Conservation (phyloP, 2,888 invertebrate genomes). For the Drosophila mercatorum region DNA sequence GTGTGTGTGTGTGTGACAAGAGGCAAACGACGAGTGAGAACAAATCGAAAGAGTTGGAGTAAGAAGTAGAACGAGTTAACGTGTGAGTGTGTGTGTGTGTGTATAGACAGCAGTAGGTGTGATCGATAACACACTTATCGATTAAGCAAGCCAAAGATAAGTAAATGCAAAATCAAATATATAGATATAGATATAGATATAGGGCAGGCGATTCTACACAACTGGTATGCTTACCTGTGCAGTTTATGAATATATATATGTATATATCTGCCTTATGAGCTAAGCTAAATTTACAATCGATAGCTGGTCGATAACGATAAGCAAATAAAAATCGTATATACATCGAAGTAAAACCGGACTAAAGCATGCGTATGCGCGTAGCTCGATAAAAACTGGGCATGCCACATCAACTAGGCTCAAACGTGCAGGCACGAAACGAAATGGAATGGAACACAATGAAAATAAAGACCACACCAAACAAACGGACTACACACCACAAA, state of each 20-base stretch:
- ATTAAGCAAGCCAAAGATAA: conserved; percentile 31
- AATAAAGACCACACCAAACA: conserved; percentile 46
- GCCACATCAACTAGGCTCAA: conserved; percentile 13
- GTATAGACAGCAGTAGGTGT: conserved; percentile 1
- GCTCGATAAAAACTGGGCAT: conserved; percentile 43
- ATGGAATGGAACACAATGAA: conserved; percentile 33
- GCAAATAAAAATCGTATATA: background rate
- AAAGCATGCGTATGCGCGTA: conserved; percentile 71
- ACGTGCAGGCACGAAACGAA: conserved; percentile 30
- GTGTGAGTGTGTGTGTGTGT: background rate
- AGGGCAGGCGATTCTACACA: conserved; percentile 35
- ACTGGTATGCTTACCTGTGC: conserved; percentile 59
- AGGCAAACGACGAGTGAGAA: conserved; percentile 39
- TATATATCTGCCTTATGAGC: conserved; percentile 39
- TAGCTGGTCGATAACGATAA: conserved; percentile 10
- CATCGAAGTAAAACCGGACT: background rate
- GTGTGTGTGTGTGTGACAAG: conserved; percentile 11
- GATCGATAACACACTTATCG: conserved; percentile 28
- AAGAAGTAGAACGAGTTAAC: conserved; percentile 13
- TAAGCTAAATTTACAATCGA: conserved; percentile 35
- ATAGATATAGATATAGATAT: conserved; percentile 1
- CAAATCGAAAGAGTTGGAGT: conserved; percentile 13
- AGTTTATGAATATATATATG: conserved; percentile 25
- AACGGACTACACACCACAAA: conserved; percentile 78
- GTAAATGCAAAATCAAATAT: background rate